Percentiles rank a stretch among this genome's conserved stretches.
These are phyloP conservation scores for Enteromius mattozi DNA, from an alignment of 2,797 vertebrate species.

Conservation along the genomic window DNA sequence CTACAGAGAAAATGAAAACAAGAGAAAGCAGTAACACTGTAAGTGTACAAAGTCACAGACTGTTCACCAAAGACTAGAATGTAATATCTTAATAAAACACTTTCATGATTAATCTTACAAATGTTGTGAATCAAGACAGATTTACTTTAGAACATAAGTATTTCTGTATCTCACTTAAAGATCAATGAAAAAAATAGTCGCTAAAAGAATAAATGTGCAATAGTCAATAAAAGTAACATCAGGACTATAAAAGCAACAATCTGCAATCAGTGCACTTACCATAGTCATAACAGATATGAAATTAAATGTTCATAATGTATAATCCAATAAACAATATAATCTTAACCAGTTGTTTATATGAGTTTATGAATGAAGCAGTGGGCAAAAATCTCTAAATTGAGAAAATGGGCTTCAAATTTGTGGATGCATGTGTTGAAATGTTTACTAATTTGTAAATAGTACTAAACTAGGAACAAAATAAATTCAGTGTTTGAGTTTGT, in stretches of 20 bases:
- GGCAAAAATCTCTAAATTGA: background rate
- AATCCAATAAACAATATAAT: background rate
- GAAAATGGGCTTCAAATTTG: background rate
- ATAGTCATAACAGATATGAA: background rate
- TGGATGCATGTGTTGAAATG: background rate
- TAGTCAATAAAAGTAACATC: background rate
- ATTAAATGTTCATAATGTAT: background rate
- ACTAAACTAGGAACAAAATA: background rate
- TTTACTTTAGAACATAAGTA: background rate
- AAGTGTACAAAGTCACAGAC: background rate
- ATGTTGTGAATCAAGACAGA: background rate
- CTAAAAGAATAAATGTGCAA: background rate
- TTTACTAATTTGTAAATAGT: background rate
- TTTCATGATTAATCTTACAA: background rate
- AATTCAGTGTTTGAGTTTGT: background rate
- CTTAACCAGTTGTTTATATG: background rate
- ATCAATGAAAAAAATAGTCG: background rate
- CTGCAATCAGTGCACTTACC: background rate
- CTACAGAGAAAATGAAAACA: slow-evolving; percentile 67
- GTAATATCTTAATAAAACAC: background rate
- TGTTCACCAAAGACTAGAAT: background rate
- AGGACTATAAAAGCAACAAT: background rate
- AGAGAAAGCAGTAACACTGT: slow-evolving; percentile 6
- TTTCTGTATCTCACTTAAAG: background rate
- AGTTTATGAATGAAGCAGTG: background rate